Evolutionary conservation across 2,113 vertebrate genomes (phyloP).

Genomic region (Calcarius ornatus): DNA sequence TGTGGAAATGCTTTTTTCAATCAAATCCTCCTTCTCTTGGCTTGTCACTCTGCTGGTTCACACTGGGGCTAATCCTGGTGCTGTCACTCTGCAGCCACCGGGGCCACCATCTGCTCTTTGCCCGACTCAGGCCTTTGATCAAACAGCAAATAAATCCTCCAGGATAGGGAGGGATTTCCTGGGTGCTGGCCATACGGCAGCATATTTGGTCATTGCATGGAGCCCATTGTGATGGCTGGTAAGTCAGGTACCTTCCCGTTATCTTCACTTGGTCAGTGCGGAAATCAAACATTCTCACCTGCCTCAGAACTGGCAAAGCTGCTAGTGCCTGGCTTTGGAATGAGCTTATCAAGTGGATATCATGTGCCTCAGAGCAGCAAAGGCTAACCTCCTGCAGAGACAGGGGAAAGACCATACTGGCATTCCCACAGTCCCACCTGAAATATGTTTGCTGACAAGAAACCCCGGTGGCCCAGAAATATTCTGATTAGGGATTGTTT

Average conservation of each 20-base stretch:
- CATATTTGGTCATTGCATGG: not conserved
- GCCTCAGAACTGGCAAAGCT: not conserved
- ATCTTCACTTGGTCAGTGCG: not conserved
- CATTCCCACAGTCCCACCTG: not conserved
- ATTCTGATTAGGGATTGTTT: not conserved
- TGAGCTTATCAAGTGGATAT: not conserved
- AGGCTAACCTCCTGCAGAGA: not conserved
- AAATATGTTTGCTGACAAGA: not conserved
- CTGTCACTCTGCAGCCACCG: not conserved
- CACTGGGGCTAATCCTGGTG: not conserved
- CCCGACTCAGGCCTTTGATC: not conserved
- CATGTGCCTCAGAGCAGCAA: not conserved
- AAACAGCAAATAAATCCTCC: not conserved
- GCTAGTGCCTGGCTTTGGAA: not conserved
- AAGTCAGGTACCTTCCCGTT: not conserved
- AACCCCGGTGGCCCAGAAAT: not conserved
- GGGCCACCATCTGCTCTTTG: conserved; percentile 41
- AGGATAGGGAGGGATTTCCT: not conserved
- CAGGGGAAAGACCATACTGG: not conserved
- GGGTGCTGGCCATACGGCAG: not conserved
- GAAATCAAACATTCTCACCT: not conserved
- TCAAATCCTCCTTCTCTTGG: conserved; percentile 23
- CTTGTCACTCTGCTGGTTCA: conserved; percentile 5
- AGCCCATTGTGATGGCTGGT: fast-evolving
- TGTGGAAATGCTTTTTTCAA: conserved; percentile 36